Evolutionary conservation across 1,140 invertebrate genomes (phyloP), one percentile per base, ranked within the genome.

Genomic region (Epicauta chinensis): DNA sequence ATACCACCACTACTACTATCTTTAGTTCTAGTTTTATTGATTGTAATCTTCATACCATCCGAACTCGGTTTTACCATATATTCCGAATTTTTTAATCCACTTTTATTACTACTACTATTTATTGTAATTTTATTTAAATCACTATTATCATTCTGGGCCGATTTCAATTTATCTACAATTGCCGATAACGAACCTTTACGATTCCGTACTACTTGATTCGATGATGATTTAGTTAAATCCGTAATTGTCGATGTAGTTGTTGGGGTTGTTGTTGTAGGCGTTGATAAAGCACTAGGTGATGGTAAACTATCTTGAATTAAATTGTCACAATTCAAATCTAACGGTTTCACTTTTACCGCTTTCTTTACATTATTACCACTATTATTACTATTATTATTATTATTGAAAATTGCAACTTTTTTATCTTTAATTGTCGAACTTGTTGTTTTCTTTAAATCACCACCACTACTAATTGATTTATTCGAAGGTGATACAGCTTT

Each of bases 31-130:
- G 88, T 89, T 74, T 92, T 93, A 62, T 91, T 93, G 6, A 93
- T 90, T 0, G 89, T 93, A 42, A 93, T 80, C 67, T 92, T 93
- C 70, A 93, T 87, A 0, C 89, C 89, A 62, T 90, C 89, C 1
- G 82, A 84, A 57, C 86, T 89, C 29, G 82, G 83, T 61, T 91
- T 91, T 0, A 91, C 84, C 81, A 89, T 90, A 59, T 92, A 93
- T 59, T 92, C 89, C 1, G 81, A 81, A 64, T 84, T 87, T 71
- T 89, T 89, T 39, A 71, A 75, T 46, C 82, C 81, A 9, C 73
- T 74, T 11, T 29, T 30, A 15, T 71, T 71, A n/a, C 64, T 62
- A 16, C 62, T 67, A n/a, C 12, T 11, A 34, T 10, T 34, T 34
- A 34, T 12, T n/a, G 11, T 10, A 3, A 12, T 34, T 12, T 34